Percentiles rank a stretch among this genome's conserved stretches.
Conservation (phyloP, 92 coral and sea anemone genomes). For the Zoanthus sociatus region DNA sequence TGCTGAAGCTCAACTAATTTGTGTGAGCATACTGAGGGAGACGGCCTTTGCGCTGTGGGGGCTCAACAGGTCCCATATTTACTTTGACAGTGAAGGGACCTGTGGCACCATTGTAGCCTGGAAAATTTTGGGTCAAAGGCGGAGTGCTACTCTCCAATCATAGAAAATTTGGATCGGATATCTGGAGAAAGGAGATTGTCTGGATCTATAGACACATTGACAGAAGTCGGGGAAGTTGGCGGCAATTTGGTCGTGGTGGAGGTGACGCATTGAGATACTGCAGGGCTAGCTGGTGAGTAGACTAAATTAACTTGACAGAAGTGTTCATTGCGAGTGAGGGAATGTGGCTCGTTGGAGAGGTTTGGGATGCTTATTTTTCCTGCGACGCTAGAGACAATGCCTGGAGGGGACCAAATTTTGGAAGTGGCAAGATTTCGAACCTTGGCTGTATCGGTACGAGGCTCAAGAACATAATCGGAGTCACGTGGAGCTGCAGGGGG, state of each 20-base stretch:
- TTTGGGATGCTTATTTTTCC: not conserved
- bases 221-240: not conserved
- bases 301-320: no score
- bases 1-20: not conserved
- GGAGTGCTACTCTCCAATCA: conserved; percentile 11
- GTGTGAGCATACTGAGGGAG: conserved; percentile 30
- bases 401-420: not conserved
- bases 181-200: conserved; percentile 17
- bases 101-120: conserved; percentile 14
- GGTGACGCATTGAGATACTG: not conserved
- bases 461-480: not conserved
- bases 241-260: not conserved
- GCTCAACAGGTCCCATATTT: conserved; percentile 63
- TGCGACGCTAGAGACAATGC: not conserved
- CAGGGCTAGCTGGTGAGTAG: no score
- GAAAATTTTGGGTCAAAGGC: conserved; percentile 31
- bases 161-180: not conserved
- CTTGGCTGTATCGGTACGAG: not conserved
- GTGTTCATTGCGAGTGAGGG: not conserved
- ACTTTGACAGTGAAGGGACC: no score
- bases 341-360: not conserved
- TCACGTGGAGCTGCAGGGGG: not conserved
- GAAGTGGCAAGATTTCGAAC: not conserved
- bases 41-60: conserved; percentile 26
- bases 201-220: conserved; percentile 23